Evolutionary conservation across 2,888 invertebrate genomes (phyloP).

Genomic region (Tenthredo distinguenda): DNA sequence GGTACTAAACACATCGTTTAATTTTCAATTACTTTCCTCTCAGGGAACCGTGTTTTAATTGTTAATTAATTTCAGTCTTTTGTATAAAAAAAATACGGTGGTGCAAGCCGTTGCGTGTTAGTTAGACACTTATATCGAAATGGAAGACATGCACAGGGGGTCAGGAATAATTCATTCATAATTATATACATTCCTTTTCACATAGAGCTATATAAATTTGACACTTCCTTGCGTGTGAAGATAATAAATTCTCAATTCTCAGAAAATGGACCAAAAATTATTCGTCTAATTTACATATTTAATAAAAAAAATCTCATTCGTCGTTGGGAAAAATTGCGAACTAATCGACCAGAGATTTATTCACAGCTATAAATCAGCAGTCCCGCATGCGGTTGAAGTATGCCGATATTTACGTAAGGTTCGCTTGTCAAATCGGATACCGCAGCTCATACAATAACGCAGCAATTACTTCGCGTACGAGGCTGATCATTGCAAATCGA

Average conservation of each 20-base stretch:
- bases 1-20: neutral
- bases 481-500: neutral
- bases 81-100: neutral
- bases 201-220: neutral
- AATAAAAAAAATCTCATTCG: neutral
- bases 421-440: neutral
- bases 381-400: neutral
- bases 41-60: neutral
- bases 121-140: neutral
- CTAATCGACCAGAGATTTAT: neutral
- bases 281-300: neutral
- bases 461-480: neutral
- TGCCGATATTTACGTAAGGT: neutral
- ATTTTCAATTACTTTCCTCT: neutral
- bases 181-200: slow-evolving; percentile 30
- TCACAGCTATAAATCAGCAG: neutral
- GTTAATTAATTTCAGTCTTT: slow-evolving; percentile 16
- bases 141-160: slow-evolving; percentile 27
- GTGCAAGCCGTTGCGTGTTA: slow-evolving; percentile 21
- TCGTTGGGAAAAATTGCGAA: too few relatives aligned
- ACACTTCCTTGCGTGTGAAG: neutral
- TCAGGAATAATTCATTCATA: slow-evolving; percentile 37
- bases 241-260: neutral
- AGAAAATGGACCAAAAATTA: neutral
- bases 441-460: neutral